A percentile compares a stretch with the other conserved stretches of the same genome.
These are phyloP conservation scores for Metopolophium dirhodum DNA, from an alignment of 1,140 invertebrate genomes.

Conservation along the genomic window DNA sequence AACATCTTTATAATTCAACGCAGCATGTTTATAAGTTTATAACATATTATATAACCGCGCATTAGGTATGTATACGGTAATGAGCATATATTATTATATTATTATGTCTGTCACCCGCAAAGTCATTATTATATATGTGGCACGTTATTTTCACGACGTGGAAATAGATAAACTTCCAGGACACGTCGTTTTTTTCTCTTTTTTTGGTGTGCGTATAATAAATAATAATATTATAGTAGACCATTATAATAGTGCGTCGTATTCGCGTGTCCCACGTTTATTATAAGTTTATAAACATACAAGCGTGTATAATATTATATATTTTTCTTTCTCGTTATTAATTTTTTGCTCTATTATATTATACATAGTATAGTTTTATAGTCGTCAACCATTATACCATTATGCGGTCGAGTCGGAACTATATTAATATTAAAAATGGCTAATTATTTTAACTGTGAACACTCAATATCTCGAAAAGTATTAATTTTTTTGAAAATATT, in stretches of 20 bases:
- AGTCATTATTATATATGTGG: neutral
- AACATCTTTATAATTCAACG: neutral
- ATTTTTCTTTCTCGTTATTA: neutral
- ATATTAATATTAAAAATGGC: neutral
- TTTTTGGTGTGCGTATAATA: neutral
- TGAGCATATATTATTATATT: neutral
- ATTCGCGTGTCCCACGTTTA: neutral
- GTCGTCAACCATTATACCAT: too few species aligned
- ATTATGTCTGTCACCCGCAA: neutral
- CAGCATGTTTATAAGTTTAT: neutral
- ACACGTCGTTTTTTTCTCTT: neutral
- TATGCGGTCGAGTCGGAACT: neutral
- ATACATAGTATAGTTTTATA: too few species aligned
- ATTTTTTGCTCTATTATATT: neutral
- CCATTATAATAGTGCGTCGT: neutral
- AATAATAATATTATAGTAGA: neutral
- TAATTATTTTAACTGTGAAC: neutral
- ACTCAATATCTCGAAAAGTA: neutral
- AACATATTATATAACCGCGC: neutral
- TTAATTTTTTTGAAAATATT: too few species aligned
- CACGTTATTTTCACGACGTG: neutral
- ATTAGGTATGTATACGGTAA: too few species aligned
- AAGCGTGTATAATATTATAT: neutral
- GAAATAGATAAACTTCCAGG: neutral
- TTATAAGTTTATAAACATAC: neutral